These are phyloP conservation scores for Hyppa rectilinea DNA, from an alignment of 2,888 invertebrate species.

Conservation along the genomic window DNA sequence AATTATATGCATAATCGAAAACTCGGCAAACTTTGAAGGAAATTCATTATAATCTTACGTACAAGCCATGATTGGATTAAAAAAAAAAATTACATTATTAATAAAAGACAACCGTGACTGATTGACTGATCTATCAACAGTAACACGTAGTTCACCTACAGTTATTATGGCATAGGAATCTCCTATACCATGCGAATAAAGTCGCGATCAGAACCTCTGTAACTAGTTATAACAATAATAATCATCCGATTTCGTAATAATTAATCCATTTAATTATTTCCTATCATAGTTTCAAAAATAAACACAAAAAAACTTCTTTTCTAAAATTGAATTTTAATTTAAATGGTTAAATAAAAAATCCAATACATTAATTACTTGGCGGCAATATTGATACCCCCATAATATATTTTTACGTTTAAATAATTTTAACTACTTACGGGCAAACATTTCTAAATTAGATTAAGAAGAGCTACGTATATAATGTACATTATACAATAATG, in stretches of 20 bases:
- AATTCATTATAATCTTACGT: not conserved
- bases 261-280: not conserved
- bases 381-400: constrained; percentile 29
- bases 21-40: not conserved
- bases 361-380: not conserved
- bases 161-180: too few species aligned
- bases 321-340: not conserved
- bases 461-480: not conserved
- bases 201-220: not conserved
- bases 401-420: constrained; percentile 4
- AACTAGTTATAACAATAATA: not conserved
- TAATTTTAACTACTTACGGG: not conserved
- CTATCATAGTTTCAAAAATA: not conserved
- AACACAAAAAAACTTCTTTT: not conserved
- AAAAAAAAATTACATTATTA: too few species aligned
- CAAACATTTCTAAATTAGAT: constrained; percentile 39
- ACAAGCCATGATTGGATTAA: too few species aligned
- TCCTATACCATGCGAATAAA: too few species aligned
- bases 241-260: not conserved
- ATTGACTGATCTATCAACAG: too few species aligned
- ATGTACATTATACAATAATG: constrained; percentile 8
- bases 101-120: too few species aligned
- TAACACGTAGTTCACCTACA: too few species aligned
- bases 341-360: not conserved
- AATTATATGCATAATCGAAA: constrained; percentile 16